Evolutionary conservation across 92 coral and sea anemone genomes (phyloP), one percentile per base, ranked within the genome.

Genomic region (Pocillopora meandrina): DNA sequence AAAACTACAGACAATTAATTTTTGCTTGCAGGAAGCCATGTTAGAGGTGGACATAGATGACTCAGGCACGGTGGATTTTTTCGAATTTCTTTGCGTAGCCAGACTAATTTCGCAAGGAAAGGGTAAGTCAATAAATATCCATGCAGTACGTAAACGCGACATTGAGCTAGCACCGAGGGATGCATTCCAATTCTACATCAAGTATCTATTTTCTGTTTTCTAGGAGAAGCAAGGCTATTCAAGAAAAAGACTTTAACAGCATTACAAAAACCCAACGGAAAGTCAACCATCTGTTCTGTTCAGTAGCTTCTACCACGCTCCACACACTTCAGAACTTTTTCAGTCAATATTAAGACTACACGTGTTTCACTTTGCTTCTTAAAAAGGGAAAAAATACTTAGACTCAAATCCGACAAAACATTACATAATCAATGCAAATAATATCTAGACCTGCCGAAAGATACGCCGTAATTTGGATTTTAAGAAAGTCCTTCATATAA

Each of bases 11-110:
- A 42, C 4, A 42, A 7, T 42, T 42, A 14, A 14, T 58, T 75
- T 65, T 63, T 31, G 3, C 75, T 81, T 79, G 10, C 72, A 96
- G 99, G 99, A 96, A 82, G 99, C 99, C 34, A 92, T 94, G 96
- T 20, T 87, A 73, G 99, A 96, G 74, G 94, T 94, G 19, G 99
- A 96, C 65, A 81, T 88, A 16, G 99, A 96, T 72, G 87, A 94
- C 26, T 96, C 99, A 0, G 99, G 99, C 56, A 96, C 97, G 9
- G 95, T 96, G 82, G 99, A 96, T 61, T 96, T 96, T 66, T 96
- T 85, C 60, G 99, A 94, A 83, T 96, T 96, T 86, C 92, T 96
- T 21, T 92, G 95, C 68, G 98, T 96, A 17, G 96, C 98, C 13
- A 92, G 99, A 86, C 89, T 94, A 79, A 84, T 94, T 12, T 72